Percentiles rank a stretch among this genome's conserved stretches.
phyloP scores from a whole-genome alignment of 2,113 vertebrate species.

The Poeciliopsis occidentalis region DNA sequence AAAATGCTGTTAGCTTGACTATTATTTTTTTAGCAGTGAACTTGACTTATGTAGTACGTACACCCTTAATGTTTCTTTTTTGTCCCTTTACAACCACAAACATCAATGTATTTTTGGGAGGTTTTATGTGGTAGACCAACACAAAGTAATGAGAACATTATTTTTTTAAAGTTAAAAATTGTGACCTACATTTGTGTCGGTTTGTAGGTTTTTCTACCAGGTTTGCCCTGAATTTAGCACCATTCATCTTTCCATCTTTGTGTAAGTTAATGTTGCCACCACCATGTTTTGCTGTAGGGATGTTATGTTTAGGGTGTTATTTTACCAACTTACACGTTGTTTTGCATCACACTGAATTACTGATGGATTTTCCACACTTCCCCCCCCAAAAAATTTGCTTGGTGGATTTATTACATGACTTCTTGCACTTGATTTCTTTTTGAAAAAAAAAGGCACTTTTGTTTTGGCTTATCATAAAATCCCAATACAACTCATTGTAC shows the following conservation, averaged over 20 bases:
- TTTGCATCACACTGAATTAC: too few species aligned
- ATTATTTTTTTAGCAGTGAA: too few species aligned
- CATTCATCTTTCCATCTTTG: too few species aligned
- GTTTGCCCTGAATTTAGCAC: too few species aligned
- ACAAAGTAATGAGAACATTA: background rate
- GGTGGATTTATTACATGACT: too few species aligned
- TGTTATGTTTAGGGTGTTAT: background rate
- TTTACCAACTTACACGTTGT: too few species aligned
- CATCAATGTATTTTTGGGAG: background rate
- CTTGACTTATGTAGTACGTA: background rate
- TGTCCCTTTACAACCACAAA: background rate
- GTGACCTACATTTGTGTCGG: too few species aligned
- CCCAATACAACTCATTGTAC: background rate
- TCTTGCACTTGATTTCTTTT: too few species aligned
- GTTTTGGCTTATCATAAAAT: background rate
- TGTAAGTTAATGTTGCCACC: too few species aligned
- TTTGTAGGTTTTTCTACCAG: too few species aligned
- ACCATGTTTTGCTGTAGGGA: background rate
- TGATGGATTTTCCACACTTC: too few species aligned
- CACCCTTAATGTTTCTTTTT: background rate
- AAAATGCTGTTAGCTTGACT: background rate
- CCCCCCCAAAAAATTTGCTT: too few species aligned
- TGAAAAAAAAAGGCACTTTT: background rate
- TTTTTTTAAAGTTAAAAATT: background rate
- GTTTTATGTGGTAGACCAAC: background rate